Percentiles rank a stretch among this genome's conserved stretches.
Evolutionary conservation across 2,888 invertebrate genomes (phyloP).

Genomic region (Chelonus formosanus): DNA sequence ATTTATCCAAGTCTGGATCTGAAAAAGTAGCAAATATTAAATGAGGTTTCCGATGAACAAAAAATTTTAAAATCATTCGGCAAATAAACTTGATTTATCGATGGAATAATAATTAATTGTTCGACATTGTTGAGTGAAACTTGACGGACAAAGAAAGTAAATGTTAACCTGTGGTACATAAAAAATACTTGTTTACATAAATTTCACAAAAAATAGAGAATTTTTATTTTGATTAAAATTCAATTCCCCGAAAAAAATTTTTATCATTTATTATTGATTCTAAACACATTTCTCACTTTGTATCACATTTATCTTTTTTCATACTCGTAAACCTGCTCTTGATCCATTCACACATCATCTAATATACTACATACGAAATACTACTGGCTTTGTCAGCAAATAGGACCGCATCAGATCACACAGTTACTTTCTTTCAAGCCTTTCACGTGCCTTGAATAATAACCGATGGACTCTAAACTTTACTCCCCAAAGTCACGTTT

Average conservation of each 20-base stretch:
- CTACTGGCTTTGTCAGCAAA: conserved; percentile 16
- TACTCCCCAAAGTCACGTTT: conserved; percentile 22
- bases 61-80: background rate
- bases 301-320: background rate
- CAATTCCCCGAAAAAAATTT: too few relatives aligned
- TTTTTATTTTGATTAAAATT: background rate
- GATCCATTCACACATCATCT: too few relatives aligned
- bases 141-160: background rate
- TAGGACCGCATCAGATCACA: conserved; percentile 8
- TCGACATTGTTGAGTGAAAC: background rate
- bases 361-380: background rate
- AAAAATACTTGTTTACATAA: too few relatives aligned
- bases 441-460: conserved; percentile 27
- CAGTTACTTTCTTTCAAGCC: conserved; percentile 29
- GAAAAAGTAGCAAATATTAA: conserved; percentile 26
- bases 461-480: conserved; percentile 21
- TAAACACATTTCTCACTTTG: background rate
- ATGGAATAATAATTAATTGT: conserved; percentile 17
- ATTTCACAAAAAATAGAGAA: background rate
- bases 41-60: conserved; percentile 15
- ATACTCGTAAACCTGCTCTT: too few relatives aligned
- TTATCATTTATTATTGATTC: too few relatives aligned
- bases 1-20: conserved; percentile 25
- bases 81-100: conserved; percentile 12
- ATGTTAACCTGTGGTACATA: background rate